Conservation (phyloP, 2,113 vertebrate species). For the Zosterops lateralis region DNA sequence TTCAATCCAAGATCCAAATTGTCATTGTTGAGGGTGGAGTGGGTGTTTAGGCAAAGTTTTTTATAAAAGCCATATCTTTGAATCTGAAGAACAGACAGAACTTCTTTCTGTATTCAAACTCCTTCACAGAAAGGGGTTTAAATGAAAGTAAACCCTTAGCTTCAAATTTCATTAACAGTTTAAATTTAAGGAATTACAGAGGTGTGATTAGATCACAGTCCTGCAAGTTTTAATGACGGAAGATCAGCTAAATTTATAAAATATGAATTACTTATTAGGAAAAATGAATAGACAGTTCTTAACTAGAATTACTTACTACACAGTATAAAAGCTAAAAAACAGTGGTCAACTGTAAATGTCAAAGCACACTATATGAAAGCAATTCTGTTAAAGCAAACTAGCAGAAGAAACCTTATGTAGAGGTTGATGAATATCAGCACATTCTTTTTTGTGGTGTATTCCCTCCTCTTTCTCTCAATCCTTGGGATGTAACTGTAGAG, state of each 20-base stretch:
- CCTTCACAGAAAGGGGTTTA: neutral
- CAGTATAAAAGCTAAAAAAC: neutral
- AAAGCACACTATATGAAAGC: neutral
- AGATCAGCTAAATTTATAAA: neutral
- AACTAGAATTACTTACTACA: neutral
- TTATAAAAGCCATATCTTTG: neutral
- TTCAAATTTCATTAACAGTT: neutral
- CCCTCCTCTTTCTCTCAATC: neutral
- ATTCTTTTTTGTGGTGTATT: neutral
- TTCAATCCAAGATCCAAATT: neutral
- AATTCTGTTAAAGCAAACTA: neutral
- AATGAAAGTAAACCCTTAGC: neutral
- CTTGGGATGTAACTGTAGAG: neutral
- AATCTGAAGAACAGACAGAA: neutral
- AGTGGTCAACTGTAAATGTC: neutral
- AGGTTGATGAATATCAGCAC: neutral
- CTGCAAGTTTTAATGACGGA: neutral
- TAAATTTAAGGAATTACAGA: neutral
- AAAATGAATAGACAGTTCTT: neutral
- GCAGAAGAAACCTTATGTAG: neutral
- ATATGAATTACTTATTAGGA: neutral
- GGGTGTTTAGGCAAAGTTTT: neutral
- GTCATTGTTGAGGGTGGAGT: neutral
- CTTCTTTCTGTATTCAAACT: neutral
- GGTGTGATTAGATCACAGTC: neutral